Base-by-base conservation (phyloP, 2,113 vertebrate genomes). In the Erinaceus europaeus region DNA sequence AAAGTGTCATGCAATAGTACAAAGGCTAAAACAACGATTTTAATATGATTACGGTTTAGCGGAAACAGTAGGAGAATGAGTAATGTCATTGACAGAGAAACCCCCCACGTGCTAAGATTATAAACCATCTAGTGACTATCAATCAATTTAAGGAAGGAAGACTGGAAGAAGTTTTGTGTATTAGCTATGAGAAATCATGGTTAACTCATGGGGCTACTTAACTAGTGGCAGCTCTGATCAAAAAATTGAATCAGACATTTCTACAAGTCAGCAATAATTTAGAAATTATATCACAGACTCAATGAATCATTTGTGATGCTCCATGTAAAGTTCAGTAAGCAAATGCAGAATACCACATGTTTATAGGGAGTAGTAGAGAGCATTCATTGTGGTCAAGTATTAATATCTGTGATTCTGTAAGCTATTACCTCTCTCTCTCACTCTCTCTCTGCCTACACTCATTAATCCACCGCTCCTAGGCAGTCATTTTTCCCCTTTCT, bases 111-210 rank as follows among this genome's bases (percentile, higher is more conserved):
- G 69, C 2, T 48, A 36, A 59, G 55, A 73, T 73, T 77, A 53
- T 71, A 76, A 88, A 50, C 86, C 88, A 91, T 53, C 86, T 53
- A 85, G 46, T 61, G 65, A 91, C 81, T 84, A 69, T 64, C 77
- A 91, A 69, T 64, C 77, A 91, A 48, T 73, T 90, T 72, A 62
- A 78, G 74, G 46, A 75, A 17, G 55, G 42, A 91, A 80, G 71
- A 42, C 14, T 21, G 77, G 23, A 44, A 72, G 92, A 46, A 87
- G 53, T 44, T 62, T 62, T 48, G 67, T 61, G 52, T 40, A 85
- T 89, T 87, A 84, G 34, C 75, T 82, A 34, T 50, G 69, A 78
- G 78, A 82, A 92, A 92, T 92, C 79, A 55, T 36, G 52, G 11
- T 61, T 89, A 86, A 87, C 78, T 93, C 85, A 40, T 29, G 74